Conservation (phyloP, 2,797 vertebrate genomes). For the Chiroxiphia lanceolata region DNA sequence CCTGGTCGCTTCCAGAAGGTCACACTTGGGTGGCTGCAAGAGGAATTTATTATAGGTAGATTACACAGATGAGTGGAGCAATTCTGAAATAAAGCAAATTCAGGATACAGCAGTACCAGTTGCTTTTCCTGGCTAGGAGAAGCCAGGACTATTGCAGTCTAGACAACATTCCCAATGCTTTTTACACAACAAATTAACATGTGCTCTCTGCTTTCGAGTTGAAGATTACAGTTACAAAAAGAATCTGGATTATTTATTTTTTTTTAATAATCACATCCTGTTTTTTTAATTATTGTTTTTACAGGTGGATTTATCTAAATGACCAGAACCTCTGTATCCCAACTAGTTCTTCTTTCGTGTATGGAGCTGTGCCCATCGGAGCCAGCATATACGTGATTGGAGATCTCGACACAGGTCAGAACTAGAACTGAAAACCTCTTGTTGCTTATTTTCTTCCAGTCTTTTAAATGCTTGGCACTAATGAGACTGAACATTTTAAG, state of each 20-base stretch:
- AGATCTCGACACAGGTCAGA: slow-evolving; percentile 95
- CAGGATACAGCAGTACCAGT: background rate
- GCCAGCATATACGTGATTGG: slow-evolving; percentile 97
- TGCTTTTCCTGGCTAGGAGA: background rate
- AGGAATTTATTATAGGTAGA: background rate
- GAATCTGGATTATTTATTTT: background rate
- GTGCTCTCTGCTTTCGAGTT: background rate
- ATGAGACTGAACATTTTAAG: background rate
- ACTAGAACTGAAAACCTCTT: background rate
- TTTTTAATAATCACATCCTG: background rate
- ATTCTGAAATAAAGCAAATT: background rate
- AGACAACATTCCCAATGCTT: background rate
- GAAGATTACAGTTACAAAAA: background rate
- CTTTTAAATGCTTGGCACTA: background rate
- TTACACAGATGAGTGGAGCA: background rate
- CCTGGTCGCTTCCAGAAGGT: background rate
- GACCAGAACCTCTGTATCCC: slow-evolving; percentile 95
- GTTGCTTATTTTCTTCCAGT: background rate
- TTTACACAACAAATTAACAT: background rate
- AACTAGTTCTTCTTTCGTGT: slow-evolving; percentile 95
- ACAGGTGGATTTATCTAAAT: slow-evolving; percentile 94
- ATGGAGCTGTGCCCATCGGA: slow-evolving; percentile 94
- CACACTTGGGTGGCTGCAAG: background rate
- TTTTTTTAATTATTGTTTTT: slow-evolving; percentile 5
- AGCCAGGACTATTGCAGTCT: background rate